Evolutionary conservation across 2,888 invertebrate species (phyloP).

Genomic region (Lasioglossum leucozonium): DNA sequence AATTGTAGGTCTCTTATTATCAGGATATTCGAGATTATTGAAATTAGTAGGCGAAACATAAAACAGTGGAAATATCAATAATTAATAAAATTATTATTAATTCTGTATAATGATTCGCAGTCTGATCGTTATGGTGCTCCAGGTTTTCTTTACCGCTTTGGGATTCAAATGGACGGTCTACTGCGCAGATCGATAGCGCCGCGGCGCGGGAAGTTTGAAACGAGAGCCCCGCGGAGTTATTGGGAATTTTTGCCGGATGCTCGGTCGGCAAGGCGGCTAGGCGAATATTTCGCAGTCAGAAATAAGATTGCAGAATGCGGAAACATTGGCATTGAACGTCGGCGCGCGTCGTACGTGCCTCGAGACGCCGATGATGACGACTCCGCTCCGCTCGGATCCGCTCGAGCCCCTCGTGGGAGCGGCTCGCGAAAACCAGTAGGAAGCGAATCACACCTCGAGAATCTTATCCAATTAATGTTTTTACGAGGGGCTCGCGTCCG

Average conservation of each 20-base stretch:
- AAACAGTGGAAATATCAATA: no score
- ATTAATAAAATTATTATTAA: no score
- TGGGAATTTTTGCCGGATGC: slow-evolving; percentile 40
- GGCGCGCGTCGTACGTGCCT: slow-evolving; percentile 62
- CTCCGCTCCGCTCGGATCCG: neutral
- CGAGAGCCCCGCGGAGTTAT: neutral
- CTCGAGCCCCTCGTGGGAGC: slow-evolving; percentile 59
- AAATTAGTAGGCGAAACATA: no score
- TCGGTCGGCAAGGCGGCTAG: slow-evolving; percentile 36
- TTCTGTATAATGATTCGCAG: neutral
- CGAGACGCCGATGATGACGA: slow-evolving; percentile 61
- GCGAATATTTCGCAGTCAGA: slow-evolving; percentile 63
- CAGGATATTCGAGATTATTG: no score
- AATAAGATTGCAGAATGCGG: slow-evolving; percentile 77
- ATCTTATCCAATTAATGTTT: slow-evolving; percentile 72
- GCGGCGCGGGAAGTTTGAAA: neutral
- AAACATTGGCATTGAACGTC: slow-evolving; percentile 71
- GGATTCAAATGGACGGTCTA: neutral
- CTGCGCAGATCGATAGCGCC: neutral
- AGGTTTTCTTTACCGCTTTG: neutral
- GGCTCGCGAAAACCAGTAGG: slow-evolving; percentile 54
- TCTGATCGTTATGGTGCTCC: neutral
- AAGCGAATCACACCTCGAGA: slow-evolving; percentile 66
- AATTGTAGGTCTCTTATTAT: no score
- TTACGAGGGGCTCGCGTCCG: slow-evolving; percentile 26